Percentiles rank a stretch among this genome's conserved stretches.
Evolutionary conservation across 2,888 invertebrate species (phyloP).

Genomic region (Rotaria macrura): DNA sequence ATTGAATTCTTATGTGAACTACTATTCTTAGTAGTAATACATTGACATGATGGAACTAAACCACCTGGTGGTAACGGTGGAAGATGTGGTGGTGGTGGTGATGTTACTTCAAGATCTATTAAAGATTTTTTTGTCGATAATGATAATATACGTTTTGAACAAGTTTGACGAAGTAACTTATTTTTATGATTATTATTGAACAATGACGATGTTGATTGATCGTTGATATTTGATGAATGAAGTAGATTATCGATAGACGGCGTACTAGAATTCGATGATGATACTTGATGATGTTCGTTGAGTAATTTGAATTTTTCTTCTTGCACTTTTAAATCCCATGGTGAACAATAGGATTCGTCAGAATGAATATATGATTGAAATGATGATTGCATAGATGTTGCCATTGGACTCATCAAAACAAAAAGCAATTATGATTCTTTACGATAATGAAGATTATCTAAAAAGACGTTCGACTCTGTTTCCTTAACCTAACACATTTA

Average conservation of each 20-base stretch:
- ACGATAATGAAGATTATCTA: too few species aligned
- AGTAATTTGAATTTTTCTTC: conserved; percentile 31
- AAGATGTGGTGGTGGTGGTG: background rate
- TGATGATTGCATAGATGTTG: background rate
- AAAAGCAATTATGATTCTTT: too few species aligned
- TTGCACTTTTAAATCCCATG: conserved; percentile 31
- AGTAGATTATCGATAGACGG: background rate
- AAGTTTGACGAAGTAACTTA: background rate
- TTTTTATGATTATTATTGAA: background rate
- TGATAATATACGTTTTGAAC: background rate
- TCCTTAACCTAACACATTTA: too few species aligned
- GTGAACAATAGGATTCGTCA: conserved; percentile 31
- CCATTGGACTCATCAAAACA: background rate
- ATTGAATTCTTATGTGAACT: background rate
- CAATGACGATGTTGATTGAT: background rate
- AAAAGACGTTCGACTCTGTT: too few species aligned
- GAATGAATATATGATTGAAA: background rate
- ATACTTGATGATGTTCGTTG: background rate
- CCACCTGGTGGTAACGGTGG: background rate
- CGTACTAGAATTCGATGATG: background rate
- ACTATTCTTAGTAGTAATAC: background rate
- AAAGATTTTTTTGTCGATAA: background rate
- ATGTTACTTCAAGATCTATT: background rate
- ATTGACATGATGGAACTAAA: background rate
- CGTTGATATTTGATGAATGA: background rate